Evolutionary conservation across 2,113 vertebrate genomes (phyloP), one percentile per base, ranked within the genome.

Genomic region (Eclectus roratus): DNA sequence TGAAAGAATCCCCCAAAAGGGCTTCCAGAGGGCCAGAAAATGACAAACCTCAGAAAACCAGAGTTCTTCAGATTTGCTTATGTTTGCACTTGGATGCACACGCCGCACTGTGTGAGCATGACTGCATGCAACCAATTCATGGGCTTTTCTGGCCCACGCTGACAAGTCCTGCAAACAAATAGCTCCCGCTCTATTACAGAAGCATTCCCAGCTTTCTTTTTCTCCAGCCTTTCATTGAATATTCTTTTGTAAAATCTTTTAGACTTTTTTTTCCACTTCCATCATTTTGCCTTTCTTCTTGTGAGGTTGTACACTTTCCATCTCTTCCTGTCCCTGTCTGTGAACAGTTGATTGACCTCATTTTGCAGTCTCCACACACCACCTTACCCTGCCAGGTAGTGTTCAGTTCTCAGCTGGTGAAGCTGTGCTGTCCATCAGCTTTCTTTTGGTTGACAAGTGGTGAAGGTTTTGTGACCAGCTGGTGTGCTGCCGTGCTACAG

Each of bases 291-390:
- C 55, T 81, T 44, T 8, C 9, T 76, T 82, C 33, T 76, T 0
- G 0, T 17, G 8, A 9, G 16, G 6, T 53, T 44, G 29, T 41
- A 35, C 0, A 1, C 10, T 55, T 71, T 70, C 28, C 33, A 18
- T 64, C 27, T 68, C 10, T 25, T 8, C 6, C 14, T 71, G 9
- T 7, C 33, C 12, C 7, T 29, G 25, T 10, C 27, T 29, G 7
- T 33, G 33, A 58, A 24, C 39, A 65, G 47, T 3, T 60, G 37
- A 52, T 28, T 1, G 2, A 39, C 17, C 4, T 61, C 8, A 21
- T 69, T 90, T 93, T 82, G 49, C 33, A 9, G 0, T 39, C 23
- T 46, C 39, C 47, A 41, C 33, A 12, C 7, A 13, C 21, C 23
- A 65, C 39, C 13, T 50, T 47, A 29, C 17, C 13, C 35, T 64